Base-by-base conservation (phyloP, 2,888 invertebrate genomes). In the Drosophila affinis region DNA sequence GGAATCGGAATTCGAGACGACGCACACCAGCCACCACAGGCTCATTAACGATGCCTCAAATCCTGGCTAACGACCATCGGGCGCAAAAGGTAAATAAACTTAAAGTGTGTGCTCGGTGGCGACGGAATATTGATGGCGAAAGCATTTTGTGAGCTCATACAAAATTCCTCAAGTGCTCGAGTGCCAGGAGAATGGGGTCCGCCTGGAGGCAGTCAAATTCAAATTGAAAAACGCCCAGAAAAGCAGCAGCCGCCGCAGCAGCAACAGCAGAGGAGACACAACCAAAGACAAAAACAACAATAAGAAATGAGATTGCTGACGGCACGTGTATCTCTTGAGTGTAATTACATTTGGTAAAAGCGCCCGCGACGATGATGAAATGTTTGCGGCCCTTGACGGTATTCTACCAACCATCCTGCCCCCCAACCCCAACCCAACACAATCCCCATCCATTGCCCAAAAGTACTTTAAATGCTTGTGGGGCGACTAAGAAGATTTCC, bases 271-370 rank as follows among this genome's bases (percentile, higher is more conserved):
- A 1, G 18, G 32, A 29, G 7, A 29, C 29, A 29, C 29, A 9
- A 29, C 29, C 29, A 29, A 29, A 2, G 9, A 29, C 29, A 29
- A 29, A 7, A 29, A 46, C 27, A 68, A 56, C 56, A 63, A 46
- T 14, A 59, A 53, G 45, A 46, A 39, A 60, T 39, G 46, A 39
- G 63, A 62, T 59, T 82, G 73, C 81, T 72, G 77, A 54, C 81
- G 87, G 85, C 85, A 86, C 85, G 85, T 86, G 87, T 87, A 82
- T 77, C 85, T 85, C 76, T 77, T 72, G 81, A 75, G 79, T 80
- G 79, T 87, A 86, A 86, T 86, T 86, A 86, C 87, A 85, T 87
- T 86, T 84, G 76, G 63, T 77, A 76, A 79, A 79, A 81, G 81
- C 77, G 76, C 75, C 60, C 69, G 68, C 55, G 47, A 65, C 51